These are phyloP conservation scores for Hemiscyllium ocellatum DNA, from an alignment of 2,113 vertebrate genomes.

Conservation along the genomic window DNA sequence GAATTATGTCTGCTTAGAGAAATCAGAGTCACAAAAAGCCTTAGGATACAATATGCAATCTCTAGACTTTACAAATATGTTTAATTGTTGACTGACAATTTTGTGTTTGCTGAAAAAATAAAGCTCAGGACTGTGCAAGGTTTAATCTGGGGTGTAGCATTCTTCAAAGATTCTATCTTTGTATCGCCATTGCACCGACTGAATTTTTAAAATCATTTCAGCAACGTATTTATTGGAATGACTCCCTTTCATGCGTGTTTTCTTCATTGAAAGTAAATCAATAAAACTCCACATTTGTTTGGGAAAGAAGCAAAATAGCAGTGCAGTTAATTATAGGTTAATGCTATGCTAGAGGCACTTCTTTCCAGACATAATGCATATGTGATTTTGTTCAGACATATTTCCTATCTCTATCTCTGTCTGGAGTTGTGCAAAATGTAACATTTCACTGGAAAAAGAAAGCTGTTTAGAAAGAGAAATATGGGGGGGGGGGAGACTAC, in stretches of 20 bases:
- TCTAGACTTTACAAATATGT: slow-evolving; percentile 32
- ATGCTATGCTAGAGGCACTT: slow-evolving; percentile 26
- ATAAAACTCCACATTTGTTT: slow-evolving; percentile 31
- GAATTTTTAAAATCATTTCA: neutral
- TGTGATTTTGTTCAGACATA: slow-evolving; percentile 32
- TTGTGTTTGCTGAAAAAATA: neutral
- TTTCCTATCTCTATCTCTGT: slow-evolving; percentile 25
- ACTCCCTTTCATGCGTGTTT: slow-evolving; percentile 19
- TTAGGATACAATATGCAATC: slow-evolving; percentile 13
- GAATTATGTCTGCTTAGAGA: slow-evolving; percentile 27
- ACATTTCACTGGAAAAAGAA: slow-evolving; percentile 15
- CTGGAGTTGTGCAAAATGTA: neutral
- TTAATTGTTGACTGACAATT: slow-evolving; percentile 35
- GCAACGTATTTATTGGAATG: slow-evolving; percentile 14
- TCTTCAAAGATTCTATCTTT: slow-evolving; percentile 6
- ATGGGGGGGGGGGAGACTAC: neutral
- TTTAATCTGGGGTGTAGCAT: neutral
- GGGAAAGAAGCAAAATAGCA: neutral
- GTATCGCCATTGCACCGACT: neutral
- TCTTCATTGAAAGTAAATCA: slow-evolving; percentile 26
- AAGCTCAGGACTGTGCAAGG: neutral
- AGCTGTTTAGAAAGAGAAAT: neutral
- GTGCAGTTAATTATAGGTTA: slow-evolving; percentile 35
- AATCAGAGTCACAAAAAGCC: neutral
- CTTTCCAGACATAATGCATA: slow-evolving; percentile 27